A percentile compares a stretch with the other conserved stretches of the same genome.
phyloP scores from a whole-genome alignment of 2,888 invertebrate species.

The Lymantria monacha region DNA sequence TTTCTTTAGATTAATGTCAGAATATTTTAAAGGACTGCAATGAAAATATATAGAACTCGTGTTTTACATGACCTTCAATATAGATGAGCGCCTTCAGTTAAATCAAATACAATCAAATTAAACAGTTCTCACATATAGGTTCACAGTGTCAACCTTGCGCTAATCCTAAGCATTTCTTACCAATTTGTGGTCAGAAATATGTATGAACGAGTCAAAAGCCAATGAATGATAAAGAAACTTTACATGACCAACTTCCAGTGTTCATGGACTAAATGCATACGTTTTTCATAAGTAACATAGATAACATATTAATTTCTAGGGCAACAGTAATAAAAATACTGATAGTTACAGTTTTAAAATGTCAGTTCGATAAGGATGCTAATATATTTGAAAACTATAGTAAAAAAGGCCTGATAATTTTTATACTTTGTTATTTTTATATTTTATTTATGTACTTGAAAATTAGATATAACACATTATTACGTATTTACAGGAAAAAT shows the following conservation, averaged over 20 bases:
- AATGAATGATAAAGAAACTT: not conserved
- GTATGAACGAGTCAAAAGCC: not conserved
- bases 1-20: slow-evolving; percentile 2
- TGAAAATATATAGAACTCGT: not conserved
- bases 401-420: too few relatives aligned
- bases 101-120: not conserved
- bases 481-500: too few relatives aligned
- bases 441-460: too few relatives aligned
- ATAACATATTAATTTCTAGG: slow-evolving; percentile 5
- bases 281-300: slow-evolving; percentile 3
- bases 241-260: slow-evolving; percentile 7
- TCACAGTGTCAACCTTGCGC: not conserved
- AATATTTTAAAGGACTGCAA: not conserved
- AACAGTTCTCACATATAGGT: not conserved
- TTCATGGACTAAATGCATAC: slow-evolving; percentile 11
- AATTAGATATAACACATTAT: too few relatives aligned
- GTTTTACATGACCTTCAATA: not conserved
- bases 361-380: too few relatives aligned
- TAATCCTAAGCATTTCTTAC: not conserved
- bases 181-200: not conserved
- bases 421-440: too few relatives aligned
- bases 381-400: too few relatives aligned
- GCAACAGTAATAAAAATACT: not conserved
- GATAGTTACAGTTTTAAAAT: not conserved
- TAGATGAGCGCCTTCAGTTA: not conserved